Conservation (phyloP, 1,140 invertebrate species). For the Gonatopus flavifemur region DNA sequence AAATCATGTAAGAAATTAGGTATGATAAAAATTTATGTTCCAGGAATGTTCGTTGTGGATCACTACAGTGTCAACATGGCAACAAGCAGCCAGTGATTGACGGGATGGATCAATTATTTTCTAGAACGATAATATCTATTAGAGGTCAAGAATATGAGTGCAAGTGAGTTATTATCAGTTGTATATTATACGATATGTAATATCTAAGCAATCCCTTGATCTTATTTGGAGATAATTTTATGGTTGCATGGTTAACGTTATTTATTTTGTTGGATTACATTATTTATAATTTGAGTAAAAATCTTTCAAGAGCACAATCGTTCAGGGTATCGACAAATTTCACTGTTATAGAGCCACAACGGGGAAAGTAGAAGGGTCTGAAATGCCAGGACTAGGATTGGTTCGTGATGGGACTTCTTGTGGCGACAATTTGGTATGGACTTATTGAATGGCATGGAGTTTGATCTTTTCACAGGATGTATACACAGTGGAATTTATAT, state of each 20-base stretch:
- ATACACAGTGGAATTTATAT: too few species aligned
- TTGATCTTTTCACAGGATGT: too few species aligned
- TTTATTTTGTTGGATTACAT: too few species aligned
- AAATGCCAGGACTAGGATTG: constrained; percentile 72
- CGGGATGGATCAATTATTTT: constrained; percentile 78
- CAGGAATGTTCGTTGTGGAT: constrained; percentile 86
- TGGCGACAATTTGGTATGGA: constrained; percentile 79
- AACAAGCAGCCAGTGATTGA: constrained; percentile 74
- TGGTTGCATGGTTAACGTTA: too few species aligned
- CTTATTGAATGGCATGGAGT: too few species aligned
- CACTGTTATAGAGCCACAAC: constrained; percentile 33
- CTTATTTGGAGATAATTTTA: too few species aligned
- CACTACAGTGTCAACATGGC: constrained; percentile 87
- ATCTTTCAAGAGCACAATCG: too few species aligned
- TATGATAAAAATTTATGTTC: constrained; percentile 25
- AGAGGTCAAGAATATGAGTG: constrained; percentile 85
- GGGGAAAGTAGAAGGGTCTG: constrained; percentile 60
- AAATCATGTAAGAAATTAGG: too few species aligned
- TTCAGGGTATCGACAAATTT: constrained; percentile 4
- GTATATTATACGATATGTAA: not conserved
- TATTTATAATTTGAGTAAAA: too few species aligned
- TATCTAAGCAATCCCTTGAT: too few species aligned
- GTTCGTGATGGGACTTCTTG: constrained; percentile 90
- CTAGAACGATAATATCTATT: constrained; percentile 83
- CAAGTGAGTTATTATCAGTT: constrained; percentile 71